Percentiles rank a stretch among this genome's conserved stretches.
These are phyloP conservation scores for Orbicella faveolata DNA, from an alignment of 64 coral and sea anemone species.

Conservation along the genomic window DNA sequence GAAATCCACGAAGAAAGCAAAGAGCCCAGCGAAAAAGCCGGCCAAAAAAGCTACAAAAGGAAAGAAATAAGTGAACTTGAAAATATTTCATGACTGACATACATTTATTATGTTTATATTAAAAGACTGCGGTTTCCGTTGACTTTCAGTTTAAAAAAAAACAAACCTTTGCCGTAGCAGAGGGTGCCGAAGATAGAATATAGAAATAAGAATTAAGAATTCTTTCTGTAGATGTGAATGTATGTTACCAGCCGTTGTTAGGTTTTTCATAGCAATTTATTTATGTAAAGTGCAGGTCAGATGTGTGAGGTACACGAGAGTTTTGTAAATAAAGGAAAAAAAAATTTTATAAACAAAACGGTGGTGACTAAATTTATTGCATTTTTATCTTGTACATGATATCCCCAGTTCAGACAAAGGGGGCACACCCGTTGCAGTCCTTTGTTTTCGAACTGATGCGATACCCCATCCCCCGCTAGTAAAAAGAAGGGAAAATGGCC, in stretches of 20 bases:
- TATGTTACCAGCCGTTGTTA: slow-evolving; percentile 1
- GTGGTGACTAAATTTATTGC: background rate
- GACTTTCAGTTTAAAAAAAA: background rate
- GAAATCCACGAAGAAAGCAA: slow-evolving; percentile 45
- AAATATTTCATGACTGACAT: background rate
- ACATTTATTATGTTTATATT: slow-evolving; percentile 24
- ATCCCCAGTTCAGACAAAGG: background rate
- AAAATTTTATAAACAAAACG: background rate
- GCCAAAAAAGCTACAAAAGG: too few species aligned
- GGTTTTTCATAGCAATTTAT: slow-evolving; percentile 30
- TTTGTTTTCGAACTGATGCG: too few species aligned
- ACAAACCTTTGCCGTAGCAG: slow-evolving; percentile 13
- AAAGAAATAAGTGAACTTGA: slow-evolving; percentile 13
- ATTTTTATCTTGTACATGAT: background rate
- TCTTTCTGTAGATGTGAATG: slow-evolving; percentile 16
- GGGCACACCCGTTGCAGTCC: too few species aligned
- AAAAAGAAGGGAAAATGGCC: too few species aligned
- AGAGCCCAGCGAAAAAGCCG: slow-evolving; percentile 50
- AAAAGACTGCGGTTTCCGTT: background rate
- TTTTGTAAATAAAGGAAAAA: slow-evolving; percentile 41
- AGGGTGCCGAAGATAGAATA: background rate
- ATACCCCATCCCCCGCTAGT: too few species aligned
- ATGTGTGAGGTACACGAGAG: background rate
- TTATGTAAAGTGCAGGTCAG: slow-evolving; percentile 18
- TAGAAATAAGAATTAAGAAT: slow-evolving; percentile 30